Evolutionary conservation across 2,888 invertebrate species (phyloP), one percentile per base, ranked within the genome.

Genomic region (Brenthis daphne): DNA sequence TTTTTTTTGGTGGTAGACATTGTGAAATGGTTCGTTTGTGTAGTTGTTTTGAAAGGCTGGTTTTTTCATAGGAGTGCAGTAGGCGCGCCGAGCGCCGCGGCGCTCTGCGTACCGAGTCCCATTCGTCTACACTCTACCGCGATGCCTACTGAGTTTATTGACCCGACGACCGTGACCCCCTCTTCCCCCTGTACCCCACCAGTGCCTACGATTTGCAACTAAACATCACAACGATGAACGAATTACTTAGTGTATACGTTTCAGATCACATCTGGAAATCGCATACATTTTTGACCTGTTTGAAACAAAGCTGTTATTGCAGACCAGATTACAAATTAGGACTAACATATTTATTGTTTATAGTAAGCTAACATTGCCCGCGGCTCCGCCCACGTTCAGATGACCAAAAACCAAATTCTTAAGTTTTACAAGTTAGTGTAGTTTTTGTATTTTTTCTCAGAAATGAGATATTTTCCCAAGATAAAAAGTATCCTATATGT

Each of bases 121-220:
- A 74, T 77, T 78, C 80, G 83, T 82, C 83, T 43, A 43, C 37
- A 43, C 37, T 43, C 37, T 80, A 77, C 77, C 79, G 82, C 80
- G 80, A 74, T 77, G 77, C 80, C 80, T 80, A 77, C 79, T 76
- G 80, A 78, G 87, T 82, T 88, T 82, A 85, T 86, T 88, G 88
- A 90, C 88, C 89, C 82, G 82, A 70, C 88, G 90, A 87, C 90
- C 91, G 84, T 90, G 90, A 89, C 83, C 86, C 86, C 82, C 80
- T 82, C 81, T 74, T 77, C 79, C 76, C 71, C 63, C 66, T 68
- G 55, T 43, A 37, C 54, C 47, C 65, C 60, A 57, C 56, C 61
- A 67, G 51, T 60, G 64, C 64, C 65, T 58, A 61, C 57, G 68
- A 68, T 70, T 70, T 69, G 64, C 66, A 64, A 66, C 69, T 63